A percentile compares a stretch with the other conserved stretches of the same genome.
Evolutionary conservation across 2,797 vertebrate species (phyloP).

Genomic region (Acrossocheilus wenchowensis): DNA sequence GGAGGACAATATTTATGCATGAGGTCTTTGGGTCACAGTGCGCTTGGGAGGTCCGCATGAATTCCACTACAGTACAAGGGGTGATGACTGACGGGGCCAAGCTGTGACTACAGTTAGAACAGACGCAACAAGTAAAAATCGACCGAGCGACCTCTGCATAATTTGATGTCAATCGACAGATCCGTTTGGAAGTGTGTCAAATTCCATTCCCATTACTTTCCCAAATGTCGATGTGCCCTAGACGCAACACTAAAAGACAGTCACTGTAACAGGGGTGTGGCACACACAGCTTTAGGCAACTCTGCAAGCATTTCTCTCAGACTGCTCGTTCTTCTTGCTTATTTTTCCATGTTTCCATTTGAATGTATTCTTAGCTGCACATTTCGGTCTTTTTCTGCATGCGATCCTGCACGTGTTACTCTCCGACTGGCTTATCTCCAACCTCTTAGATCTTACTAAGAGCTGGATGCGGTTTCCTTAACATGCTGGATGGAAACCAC

Average conservation of each 20-base stretch:
- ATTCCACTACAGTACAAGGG: constrained; percentile 14
- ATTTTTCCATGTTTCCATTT: not conserved
- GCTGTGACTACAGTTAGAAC: constrained; percentile 7
- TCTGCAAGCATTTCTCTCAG: not conserved
- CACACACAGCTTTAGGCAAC: not conserved
- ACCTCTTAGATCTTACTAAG: constrained; percentile 19
- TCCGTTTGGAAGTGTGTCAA: not conserved
- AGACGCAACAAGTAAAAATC: constrained; percentile 1
- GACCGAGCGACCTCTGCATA: not conserved
- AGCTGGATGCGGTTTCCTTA: constrained; percentile 42
- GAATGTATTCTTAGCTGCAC: not conserved
- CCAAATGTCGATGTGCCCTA: not conserved
- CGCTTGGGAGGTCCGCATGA: constrained; percentile 28
- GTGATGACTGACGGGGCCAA: constrained; percentile 8
- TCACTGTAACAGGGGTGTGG: constrained; percentile 35
- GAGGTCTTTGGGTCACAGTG: constrained; percentile 6
- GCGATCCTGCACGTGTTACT: not conserved
- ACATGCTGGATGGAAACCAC: constrained; percentile 51
- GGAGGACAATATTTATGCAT: not conserved
- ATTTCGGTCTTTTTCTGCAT: not conserved
- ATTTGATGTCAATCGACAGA: not conserved
- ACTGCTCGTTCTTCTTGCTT: not conserved
- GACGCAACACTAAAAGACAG: not conserved
- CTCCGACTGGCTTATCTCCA: constrained; percentile 9
- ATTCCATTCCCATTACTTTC: constrained; percentile 2